phyloP scores from a whole-genome alignment of 2,797 vertebrate genomes.

The Ciconia nigra region DNA sequence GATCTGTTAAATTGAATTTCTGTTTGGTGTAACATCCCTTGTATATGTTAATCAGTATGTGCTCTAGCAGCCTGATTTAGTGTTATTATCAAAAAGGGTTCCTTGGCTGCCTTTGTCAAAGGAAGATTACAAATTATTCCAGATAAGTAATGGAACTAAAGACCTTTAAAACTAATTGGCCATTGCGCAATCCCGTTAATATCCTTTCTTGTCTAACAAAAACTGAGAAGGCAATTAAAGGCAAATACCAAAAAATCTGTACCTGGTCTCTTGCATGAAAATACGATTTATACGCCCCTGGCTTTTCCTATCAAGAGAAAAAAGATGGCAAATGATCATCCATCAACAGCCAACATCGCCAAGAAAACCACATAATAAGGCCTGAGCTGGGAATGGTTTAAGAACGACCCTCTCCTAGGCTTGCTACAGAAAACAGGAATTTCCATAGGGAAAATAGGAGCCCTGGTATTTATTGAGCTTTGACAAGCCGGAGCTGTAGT shows the following conservation, averaged over 20 bases:
- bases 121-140: constrained; percentile 62
- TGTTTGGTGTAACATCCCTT: constrained; percentile 47
- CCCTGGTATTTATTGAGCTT: background rate
- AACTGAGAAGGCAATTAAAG: constrained; percentile 36
- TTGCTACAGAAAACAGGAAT: background rate
- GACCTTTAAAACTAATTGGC: constrained; percentile 57
- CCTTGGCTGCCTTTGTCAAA: constrained; percentile 38
- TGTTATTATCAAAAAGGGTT: constrained; percentile 44
- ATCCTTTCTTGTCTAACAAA: constrained; percentile 31
- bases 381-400: background rate
- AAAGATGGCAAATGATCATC: background rate
- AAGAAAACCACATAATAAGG: background rate
- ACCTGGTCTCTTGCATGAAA: background rate
- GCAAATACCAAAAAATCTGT: constrained; percentile 42
- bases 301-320: background rate
- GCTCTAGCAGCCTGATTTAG: constrained; percentile 45
- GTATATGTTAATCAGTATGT: constrained; percentile 47
- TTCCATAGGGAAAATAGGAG: background rate
- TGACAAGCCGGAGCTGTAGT: background rate
- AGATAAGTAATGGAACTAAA: constrained; percentile 63
- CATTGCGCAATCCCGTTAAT: constrained; percentile 42
- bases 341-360: background rate
- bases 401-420: background rate
- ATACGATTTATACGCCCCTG: background rate
- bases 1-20: constrained; percentile 61